These are phyloP conservation scores for Drosophila sproati DNA, from an alignment of 1,140 invertebrate species.

Conservation along the genomic window DNA sequence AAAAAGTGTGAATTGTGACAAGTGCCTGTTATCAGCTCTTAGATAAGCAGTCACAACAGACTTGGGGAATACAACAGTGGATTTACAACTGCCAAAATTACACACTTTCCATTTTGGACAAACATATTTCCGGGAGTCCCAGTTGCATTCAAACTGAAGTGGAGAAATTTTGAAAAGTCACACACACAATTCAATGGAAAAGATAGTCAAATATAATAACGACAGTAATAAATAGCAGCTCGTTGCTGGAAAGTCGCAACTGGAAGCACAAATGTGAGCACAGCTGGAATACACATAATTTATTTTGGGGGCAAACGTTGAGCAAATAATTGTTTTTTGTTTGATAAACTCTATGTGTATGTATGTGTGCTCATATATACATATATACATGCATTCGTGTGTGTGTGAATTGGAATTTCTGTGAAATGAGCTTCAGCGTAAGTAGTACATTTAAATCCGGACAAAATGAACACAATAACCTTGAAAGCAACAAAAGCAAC, in stretches of 20 bases:
- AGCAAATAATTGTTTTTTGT: constrained; percentile 53
- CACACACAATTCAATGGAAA: constrained; percentile 4
- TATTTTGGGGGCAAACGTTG: constrained; percentile 46
- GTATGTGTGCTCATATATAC: constrained; percentile 21
- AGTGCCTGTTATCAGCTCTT: constrained; percentile 50
- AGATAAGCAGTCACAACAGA: constrained; percentile 42
- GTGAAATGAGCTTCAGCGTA: constrained; percentile 5
- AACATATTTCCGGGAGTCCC: not conserved
- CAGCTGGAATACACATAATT: constrained; percentile 59
- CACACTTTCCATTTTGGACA: not conserved
- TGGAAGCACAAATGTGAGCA: constrained; percentile 48
- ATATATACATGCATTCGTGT: constrained; percentile 14
- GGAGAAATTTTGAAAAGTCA: constrained; percentile 24
- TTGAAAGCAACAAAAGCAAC: constrained; percentile 60
- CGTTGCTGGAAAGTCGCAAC: constrained; percentile 50
- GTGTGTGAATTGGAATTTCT: constrained; percentile 4
- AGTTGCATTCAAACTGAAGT: constrained; percentile 7
- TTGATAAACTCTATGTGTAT: constrained; percentile 59
- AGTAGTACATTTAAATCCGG: constrained; percentile 43
- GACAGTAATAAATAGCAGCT: constrained; percentile 56
- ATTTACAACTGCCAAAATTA: constrained; percentile 1
- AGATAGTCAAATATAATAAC: constrained; percentile 29
- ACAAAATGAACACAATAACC: constrained; percentile 52
- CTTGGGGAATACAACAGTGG: not conserved
- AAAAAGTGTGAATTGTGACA: constrained; percentile 46